A percentile compares a stretch with the other conserved stretches of the same genome.
Evolutionary conservation across 2,797 vertebrate genomes (phyloP).

Genomic region (Zonotrichia albicollis): DNA sequence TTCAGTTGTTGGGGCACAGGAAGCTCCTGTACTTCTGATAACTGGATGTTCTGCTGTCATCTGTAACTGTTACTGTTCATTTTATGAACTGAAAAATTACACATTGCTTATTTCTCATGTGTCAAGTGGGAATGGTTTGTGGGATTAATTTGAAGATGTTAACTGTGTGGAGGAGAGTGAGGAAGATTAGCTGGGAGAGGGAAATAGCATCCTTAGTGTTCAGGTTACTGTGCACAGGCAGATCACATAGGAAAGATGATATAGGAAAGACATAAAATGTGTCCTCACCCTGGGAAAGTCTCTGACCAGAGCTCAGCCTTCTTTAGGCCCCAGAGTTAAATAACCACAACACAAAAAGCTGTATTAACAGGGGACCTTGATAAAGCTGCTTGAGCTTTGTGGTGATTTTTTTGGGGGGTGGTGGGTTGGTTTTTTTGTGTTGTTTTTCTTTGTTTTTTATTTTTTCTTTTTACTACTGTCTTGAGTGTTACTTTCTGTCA

Average conservation of each 20-base stretch:
- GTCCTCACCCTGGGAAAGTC: background rate
- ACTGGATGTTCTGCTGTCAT: background rate
- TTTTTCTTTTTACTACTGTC: background rate
- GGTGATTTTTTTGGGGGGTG: background rate
- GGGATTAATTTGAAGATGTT: background rate
- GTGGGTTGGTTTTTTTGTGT: background rate
- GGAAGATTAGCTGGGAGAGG: background rate
- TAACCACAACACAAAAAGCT: background rate
- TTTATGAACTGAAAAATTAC: background rate
- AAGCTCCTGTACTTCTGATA: background rate
- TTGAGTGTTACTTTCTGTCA: background rate
- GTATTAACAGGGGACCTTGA: background rate
- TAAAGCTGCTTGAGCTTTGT: background rate
- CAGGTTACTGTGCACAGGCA: background rate
- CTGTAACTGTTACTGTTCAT: background rate
- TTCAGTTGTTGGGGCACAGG: background rate
- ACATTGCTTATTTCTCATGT: background rate
- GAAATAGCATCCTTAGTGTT: background rate
- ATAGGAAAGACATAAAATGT: background rate
- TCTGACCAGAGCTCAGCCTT: background rate
- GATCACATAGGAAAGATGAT: background rate
- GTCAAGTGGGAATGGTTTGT: background rate
- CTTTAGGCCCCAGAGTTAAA: background rate
- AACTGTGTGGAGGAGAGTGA: background rate
- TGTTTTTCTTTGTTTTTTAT: background rate